A percentile compares a stretch with the other conserved stretches of the same genome.
These are phyloP conservation scores for Rosalia funebris DNA, from an alignment of 2,888 invertebrate genomes.

Conservation along the genomic window DNA sequence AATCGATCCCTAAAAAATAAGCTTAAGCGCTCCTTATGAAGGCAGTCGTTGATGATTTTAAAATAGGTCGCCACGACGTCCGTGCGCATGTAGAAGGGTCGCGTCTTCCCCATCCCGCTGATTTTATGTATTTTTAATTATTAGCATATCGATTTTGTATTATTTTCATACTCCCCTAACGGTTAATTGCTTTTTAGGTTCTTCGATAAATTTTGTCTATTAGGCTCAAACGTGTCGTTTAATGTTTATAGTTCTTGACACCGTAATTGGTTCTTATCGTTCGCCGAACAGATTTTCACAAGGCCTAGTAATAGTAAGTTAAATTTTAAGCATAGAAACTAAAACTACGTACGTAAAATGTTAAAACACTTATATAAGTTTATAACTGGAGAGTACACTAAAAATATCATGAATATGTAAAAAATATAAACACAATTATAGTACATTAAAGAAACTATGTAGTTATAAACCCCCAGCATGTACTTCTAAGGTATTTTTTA, in stretches of 20 bases:
- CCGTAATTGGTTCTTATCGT: not conserved
- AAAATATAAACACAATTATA: no score
- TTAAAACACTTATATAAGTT: no score
- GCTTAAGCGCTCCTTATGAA: conserved; percentile 41
- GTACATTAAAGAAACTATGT: no score
- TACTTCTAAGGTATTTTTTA: no score
- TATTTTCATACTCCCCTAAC: conserved; percentile 52
- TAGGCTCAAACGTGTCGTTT: conserved; percentile 12
- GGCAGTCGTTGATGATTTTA: conserved; percentile 49
- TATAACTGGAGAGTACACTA: no score
- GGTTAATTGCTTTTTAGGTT: conserved; percentile 53
- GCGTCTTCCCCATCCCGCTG: conserved; percentile 47
- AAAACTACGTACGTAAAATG: no score
- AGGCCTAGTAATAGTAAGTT: no score
- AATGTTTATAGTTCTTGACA: not conserved
- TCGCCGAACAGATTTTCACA: not conserved
- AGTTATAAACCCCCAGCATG: no score
- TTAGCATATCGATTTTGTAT: conserved; percentile 58
- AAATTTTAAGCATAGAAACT: no score
- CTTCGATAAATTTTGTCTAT: conserved; percentile 46
- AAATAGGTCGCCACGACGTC: conserved; percentile 44
- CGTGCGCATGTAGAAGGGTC: conserved; percentile 42
- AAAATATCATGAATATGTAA: no score
- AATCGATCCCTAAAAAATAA: conserved; percentile 38
- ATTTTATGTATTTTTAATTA: conserved; percentile 60